Evolutionary conservation across 2,797 vertebrate genomes (phyloP).

Genomic region (Neosalanx taihuensis): DNA sequence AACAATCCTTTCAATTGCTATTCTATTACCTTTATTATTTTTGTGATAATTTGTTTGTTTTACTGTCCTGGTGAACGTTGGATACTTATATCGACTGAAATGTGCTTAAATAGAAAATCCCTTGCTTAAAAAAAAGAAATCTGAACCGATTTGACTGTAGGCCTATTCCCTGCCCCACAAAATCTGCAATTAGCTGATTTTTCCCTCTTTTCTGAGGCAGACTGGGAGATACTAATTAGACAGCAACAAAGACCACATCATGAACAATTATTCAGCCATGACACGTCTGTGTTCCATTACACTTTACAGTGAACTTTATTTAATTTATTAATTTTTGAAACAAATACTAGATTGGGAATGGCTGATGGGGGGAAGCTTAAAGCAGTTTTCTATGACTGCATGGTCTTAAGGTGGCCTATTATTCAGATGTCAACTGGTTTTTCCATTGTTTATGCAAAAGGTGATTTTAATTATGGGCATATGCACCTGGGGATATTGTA

Average conservation of each 20-base stretch:
- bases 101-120: neutral
- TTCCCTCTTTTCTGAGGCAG: no score
- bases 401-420: no score
- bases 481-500: conserved; percentile 63
- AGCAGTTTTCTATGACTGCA: neutral
- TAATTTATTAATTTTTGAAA: neutral
- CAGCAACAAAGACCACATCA: neutral
- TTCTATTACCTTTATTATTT: no score
- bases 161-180: neutral
- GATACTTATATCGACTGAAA: neutral
- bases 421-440: no score
- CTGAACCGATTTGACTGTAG: neutral
- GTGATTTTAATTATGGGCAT: no score
- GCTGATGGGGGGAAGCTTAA: neutral
- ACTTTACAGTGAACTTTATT: neutral
- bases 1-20: no score
- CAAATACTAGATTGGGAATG: neutral
- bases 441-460: no score
- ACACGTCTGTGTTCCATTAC: neutral
- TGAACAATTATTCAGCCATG: neutral
- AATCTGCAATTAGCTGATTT: no score
- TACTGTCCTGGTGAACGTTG: no score
- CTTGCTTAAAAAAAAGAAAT: neutral
- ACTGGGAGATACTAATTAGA: no score
- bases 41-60: no score